phyloP scores from a whole-genome alignment of 1,140 invertebrate species.

The Mylabris phalerata region DNA sequence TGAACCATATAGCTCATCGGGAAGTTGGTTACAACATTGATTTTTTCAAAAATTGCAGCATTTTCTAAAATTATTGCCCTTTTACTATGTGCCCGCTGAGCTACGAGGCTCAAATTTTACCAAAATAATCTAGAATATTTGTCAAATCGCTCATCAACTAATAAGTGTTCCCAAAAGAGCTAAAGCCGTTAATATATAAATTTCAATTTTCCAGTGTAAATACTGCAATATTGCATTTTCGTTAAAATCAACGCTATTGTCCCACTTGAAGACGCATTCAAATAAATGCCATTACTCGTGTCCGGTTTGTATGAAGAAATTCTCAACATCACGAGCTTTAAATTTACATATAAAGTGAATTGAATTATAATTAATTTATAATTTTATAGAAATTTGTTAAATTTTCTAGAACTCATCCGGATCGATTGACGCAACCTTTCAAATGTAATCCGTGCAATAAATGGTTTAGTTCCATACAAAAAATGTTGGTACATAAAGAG shows the following conservation, averaged over 20 bases:
- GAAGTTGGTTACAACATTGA: no score
- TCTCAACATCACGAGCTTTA: slow-evolving; percentile 13
- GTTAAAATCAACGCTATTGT: slow-evolving; percentile 31
- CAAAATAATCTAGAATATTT: no score
- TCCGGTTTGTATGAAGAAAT: slow-evolving; percentile 17
- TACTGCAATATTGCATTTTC: slow-evolving; percentile 29
- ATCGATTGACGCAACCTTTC: slow-evolving; percentile 4
- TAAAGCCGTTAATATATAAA: no score
- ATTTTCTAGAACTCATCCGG: slow-evolving; percentile 10
- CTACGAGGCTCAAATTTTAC: no score
- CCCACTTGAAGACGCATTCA: slow-evolving; percentile 32
- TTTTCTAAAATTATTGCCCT: no score
- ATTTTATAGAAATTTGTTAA: background rate
- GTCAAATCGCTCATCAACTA: no score
- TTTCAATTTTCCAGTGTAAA: slow-evolving; percentile 26
- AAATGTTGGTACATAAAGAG: background rate
- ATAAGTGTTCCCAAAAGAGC: no score
- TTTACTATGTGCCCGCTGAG: no score
- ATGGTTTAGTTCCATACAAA: slow-evolving; percentile 14
- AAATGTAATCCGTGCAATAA: slow-evolving; percentile 23
- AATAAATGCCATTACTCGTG: slow-evolving; percentile 1
- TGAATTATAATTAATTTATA: background rate
- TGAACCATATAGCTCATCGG: no score
- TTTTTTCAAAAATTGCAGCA: no score
- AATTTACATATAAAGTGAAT: slow-evolving; percentile 20